phyloP scores from a whole-genome alignment of 2,113 vertebrate species.

The Pollimyrus isidori region DNA sequence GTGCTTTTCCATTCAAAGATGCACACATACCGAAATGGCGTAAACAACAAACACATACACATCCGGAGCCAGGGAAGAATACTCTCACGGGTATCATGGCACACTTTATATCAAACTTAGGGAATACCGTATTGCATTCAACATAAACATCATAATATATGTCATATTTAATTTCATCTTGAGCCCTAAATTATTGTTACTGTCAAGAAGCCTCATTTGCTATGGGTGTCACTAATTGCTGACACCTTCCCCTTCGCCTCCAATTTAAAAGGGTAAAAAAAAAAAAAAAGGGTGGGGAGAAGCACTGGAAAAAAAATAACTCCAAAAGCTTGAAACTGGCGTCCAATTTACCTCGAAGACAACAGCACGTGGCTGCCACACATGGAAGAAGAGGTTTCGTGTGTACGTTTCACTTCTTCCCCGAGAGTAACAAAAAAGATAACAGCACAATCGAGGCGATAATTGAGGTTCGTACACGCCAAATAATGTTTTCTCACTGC shows the following conservation, averaged over 20 bases:
- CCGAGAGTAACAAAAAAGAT: conserved; percentile 40
- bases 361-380: conserved; percentile 36
- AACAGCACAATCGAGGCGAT: conserved; percentile 47
- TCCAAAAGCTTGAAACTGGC: no score
- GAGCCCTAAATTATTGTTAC: not conserved
- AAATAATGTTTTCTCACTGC: conserved; percentile 41
- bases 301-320: not conserved
- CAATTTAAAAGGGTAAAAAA: not conserved
- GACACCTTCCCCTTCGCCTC: not conserved
- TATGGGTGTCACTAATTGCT: not conserved
- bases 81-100: not conserved
- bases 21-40: not conserved
- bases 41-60: not conserved
- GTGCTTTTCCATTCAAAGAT: not conserved
- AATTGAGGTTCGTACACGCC: conserved; percentile 46
- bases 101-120: not conserved
- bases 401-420: conserved; percentile 51
- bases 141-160: not conserved
- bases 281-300: not conserved
- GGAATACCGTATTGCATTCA: not conserved
- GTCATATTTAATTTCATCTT: not conserved
- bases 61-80: not conserved
- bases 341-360: conserved; percentile 4
- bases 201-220: not conserved
- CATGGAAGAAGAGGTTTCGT: conserved; percentile 49